Evolutionary conservation across 35 echinoderm and acorn worm species (phyloP).

Genomic region (Apostichopus californicus): DNA sequence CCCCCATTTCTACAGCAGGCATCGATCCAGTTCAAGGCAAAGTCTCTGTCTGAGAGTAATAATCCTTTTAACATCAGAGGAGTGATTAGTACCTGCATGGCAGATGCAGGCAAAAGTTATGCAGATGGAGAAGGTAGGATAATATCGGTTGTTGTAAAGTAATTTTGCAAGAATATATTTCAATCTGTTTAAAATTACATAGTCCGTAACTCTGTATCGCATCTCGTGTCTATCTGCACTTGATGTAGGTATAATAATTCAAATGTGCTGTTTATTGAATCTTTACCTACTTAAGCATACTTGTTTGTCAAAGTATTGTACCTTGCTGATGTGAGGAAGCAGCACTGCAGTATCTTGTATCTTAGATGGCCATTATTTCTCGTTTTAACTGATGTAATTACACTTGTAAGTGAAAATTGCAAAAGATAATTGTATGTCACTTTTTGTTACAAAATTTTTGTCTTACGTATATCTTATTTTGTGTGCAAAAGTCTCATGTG

Average conservation of each 20-base stretch:
- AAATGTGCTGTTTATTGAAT: background rate
- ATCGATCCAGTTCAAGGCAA: conserved; percentile 71
- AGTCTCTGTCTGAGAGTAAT: conserved; percentile 25
- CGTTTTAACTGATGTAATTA: too few species aligned
- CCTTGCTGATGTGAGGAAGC: too few species aligned
- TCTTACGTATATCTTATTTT: too few species aligned
- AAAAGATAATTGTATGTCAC: too few species aligned
- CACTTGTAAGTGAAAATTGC: too few species aligned
- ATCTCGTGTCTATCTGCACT: background rate
- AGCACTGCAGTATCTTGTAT: too few species aligned
- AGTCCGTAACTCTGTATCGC: background rate
- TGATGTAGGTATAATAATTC: background rate
- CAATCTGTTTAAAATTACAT: background rate
- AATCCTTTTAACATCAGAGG: conserved; percentile 72
- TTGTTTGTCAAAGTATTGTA: too few species aligned
- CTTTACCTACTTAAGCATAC: background rate
- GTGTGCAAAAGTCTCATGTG: too few species aligned
- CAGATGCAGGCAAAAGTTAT: conserved; percentile 61
- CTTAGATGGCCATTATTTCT: too few species aligned
- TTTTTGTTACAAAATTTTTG: too few species aligned
- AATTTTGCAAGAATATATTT: background rate
- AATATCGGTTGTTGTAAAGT: background rate
- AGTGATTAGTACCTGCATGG: conserved; percentile 60
- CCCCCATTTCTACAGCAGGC: conserved; percentile 61
- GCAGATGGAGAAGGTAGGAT: conserved; percentile 85